Base-by-base conservation (phyloP, 2,797 vertebrate species). In the Dendrocincla tyrannina region DNA sequence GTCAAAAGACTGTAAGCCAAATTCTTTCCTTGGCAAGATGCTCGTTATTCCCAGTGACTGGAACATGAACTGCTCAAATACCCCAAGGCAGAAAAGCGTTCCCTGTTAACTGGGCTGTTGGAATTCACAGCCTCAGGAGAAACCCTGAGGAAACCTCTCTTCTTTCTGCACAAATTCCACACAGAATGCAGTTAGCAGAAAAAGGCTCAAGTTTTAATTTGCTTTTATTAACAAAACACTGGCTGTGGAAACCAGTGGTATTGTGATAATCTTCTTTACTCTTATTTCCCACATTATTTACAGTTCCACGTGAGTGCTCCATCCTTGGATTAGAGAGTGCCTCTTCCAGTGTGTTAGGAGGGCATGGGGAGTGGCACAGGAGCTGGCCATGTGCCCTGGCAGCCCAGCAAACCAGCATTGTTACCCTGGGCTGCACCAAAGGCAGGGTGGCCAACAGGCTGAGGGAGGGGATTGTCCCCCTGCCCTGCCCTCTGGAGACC, bases 81-180 rank as follows among this genome's bases (percentile, higher is more conserved):
- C n/a, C 28, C 46, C 28, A 72, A 84, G 69, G 86, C 78, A 68
- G 66, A 76, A 80, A 88, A 37, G 1, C 0, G 0, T 44, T 86
- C 33, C 19, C 32, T 70, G 16, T n/a, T 78, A 75, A 59, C 75
- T 59, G 44, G 70, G 42, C 53, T 76, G 27, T 42, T 55, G 18
- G 78, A 89, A 80, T 91, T 92, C 67, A 75, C 1, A 3, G 59
- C 41, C 44, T 73, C 33, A 32, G 59, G 72, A 66, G 56, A 41
- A 82, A 91, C 73, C 60, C 49, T 22, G 15, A 76, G 41, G 64
- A 80, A 84, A 70, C 19, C 30, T 60, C 77, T 62, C 44, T 55
- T 50, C 52, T 77, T 69, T 60, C 53, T 84, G 72, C 56, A 59
- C 67, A 85, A 93, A 92, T 60, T 77, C 42, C 49, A 28, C 69